phyloP scores from a whole-genome alignment of 2,888 invertebrate genomes.

The Callyntrura sp. region DNA sequence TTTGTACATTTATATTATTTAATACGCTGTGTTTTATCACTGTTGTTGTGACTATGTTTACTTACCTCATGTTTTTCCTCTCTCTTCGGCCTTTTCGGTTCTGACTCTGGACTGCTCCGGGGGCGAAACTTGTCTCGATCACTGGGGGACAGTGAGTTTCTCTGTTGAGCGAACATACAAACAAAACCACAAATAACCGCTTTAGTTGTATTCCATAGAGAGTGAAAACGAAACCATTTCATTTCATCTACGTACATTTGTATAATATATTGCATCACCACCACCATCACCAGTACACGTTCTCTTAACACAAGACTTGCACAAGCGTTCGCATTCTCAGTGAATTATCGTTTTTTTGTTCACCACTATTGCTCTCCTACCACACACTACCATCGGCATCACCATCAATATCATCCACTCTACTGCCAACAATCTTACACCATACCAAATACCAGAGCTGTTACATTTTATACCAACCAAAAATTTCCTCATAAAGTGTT shows the following conservation, averaged over 20 bases:
- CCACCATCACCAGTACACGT: background rate
- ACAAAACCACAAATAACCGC: constrained; percentile 80
- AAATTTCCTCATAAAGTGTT: background rate
- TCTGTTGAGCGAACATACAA: constrained; percentile 86
- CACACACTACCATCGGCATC: constrained; percentile 1
- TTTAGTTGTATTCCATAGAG: constrained; percentile 63
- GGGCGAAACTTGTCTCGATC: constrained; percentile 94
- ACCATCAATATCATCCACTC: constrained; percentile 3
- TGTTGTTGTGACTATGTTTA: constrained; percentile 10
- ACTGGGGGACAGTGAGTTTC: constrained; percentile 94
- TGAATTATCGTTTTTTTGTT: constrained; percentile 18
- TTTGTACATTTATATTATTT: constrained; percentile 7
- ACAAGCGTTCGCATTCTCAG: background rate
- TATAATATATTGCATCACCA: constrained; percentile 20
- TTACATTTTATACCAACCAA: background rate
- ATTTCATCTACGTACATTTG: constrained; percentile 54
- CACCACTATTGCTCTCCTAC: background rate
- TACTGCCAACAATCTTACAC: too few species aligned
- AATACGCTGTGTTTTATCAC: background rate
- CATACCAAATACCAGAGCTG: background rate
- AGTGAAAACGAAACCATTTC: constrained; percentile 27
- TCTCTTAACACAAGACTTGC: background rate
- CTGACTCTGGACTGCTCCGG: constrained; percentile 89
- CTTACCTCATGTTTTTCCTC: constrained; percentile 90
- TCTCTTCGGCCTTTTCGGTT: constrained; percentile 89